Evolutionary conservation across 2,888 invertebrate species (phyloP).

Genomic region (Trypoxylon attenuatum): DNA sequence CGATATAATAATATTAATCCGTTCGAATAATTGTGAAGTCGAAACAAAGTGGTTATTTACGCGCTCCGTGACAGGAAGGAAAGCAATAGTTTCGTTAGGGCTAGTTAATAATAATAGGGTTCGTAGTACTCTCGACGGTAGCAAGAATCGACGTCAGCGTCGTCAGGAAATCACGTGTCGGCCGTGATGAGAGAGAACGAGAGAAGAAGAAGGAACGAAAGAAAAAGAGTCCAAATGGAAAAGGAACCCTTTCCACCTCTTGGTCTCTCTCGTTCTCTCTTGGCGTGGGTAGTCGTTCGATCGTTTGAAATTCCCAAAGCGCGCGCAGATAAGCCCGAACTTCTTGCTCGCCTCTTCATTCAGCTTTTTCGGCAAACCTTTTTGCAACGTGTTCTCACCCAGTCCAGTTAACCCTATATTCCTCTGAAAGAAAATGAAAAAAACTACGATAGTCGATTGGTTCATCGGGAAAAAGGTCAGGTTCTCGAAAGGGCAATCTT

Average conservation of each 20-base stretch:
- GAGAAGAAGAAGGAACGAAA: not conserved
- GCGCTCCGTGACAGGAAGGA: too few species aligned
- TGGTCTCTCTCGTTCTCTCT: too few species aligned
- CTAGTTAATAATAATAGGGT: conserved; percentile 33
- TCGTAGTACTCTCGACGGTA: conserved; percentile 30
- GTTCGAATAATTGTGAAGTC: too few species aligned
- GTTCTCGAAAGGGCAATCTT: too few species aligned
- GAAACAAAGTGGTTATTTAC: not conserved
- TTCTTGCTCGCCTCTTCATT: conserved; percentile 21
- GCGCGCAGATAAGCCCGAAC: conserved; percentile 20
- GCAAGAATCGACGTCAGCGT: conserved; percentile 23
- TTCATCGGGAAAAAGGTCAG: too few species aligned
- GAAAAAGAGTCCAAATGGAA: too few species aligned
- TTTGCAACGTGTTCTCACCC: too few species aligned
- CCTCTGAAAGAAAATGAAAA: too few species aligned
- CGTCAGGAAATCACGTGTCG: conserved; percentile 46
- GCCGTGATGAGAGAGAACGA: not conserved
- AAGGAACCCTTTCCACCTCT: too few species aligned
- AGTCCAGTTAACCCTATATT: too few species aligned
- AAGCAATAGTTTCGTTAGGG: not conserved
- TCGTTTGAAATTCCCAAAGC: conserved; percentile 41
- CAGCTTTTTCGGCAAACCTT: conserved; percentile 17
- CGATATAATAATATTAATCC: too few species aligned
- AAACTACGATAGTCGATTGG: too few species aligned
- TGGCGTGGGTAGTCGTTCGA: conserved; percentile 47